phyloP scores from a whole-genome alignment of 2,888 invertebrate genomes.

The Aproaerema taeniolella region DNA sequence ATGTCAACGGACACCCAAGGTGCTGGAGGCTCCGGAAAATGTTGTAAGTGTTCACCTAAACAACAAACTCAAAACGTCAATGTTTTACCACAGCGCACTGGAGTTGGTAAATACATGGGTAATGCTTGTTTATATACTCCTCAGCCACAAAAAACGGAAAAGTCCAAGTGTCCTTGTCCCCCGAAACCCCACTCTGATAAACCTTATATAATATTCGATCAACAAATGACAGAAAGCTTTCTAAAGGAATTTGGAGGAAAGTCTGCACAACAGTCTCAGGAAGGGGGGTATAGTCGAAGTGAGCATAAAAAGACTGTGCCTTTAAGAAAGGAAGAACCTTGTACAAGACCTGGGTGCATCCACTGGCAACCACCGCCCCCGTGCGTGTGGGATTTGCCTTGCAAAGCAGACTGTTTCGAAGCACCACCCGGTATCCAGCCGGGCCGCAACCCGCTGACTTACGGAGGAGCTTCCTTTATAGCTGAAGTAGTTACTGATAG shows the following conservation, averaged over 20 bases:
- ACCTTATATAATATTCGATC: constrained; percentile 38
- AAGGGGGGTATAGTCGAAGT: constrained; percentile 45
- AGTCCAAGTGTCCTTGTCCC: neutral
- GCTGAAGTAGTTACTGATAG: too few relatives aligned
- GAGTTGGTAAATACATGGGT: neutral
- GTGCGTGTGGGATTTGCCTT: constrained; percentile 60
- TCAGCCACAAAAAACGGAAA: neutral
- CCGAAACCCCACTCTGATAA: constrained; percentile 17
- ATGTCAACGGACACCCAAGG: constrained; percentile 40
- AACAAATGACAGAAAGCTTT: constrained; percentile 40
- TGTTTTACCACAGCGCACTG: neutral
- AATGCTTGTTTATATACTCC: constrained; percentile 2
- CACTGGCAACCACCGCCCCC: constrained; percentile 63
- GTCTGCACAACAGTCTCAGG: too few relatives aligned
- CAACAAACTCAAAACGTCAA: neutral
- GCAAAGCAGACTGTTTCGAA: constrained; percentile 65
- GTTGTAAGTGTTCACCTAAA: constrained; percentile 52
- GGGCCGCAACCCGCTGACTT: constrained; percentile 38
- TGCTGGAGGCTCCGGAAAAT: constrained; percentile 39
- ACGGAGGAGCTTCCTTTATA: constrained; percentile 13
- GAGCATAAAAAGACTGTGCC: constrained; percentile 12
- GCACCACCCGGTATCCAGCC: constrained; percentile 45
- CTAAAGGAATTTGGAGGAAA: too few relatives aligned
- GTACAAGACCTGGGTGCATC: constrained; percentile 54
- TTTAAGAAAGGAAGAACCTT: constrained; percentile 40